Percentiles rank a stretch among this genome's conserved stretches.
Evolutionary conservation across 2,113 vertebrate species (phyloP).

Genomic region (Cyprinodon variegatus): DNA sequence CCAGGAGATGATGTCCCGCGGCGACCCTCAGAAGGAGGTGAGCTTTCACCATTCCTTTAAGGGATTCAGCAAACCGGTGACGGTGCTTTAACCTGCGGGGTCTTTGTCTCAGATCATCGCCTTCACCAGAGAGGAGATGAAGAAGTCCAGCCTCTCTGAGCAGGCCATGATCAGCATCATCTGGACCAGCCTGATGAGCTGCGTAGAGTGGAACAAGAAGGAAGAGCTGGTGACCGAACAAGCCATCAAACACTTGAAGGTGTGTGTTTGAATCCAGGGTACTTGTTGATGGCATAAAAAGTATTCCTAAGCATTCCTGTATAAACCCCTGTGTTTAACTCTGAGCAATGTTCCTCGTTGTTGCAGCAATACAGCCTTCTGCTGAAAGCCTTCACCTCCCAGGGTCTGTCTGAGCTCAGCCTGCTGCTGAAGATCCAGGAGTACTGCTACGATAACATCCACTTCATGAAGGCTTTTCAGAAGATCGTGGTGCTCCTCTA

Average conservation of each 20-base stretch:
- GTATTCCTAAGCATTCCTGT: too few species aligned
- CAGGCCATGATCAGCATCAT: constrained; percentile 93
- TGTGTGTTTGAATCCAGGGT: constrained; percentile 44
- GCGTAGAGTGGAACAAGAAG: constrained; percentile 99
- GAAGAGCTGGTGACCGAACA: constrained; percentile 99
- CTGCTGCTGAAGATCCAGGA: constrained; percentile 99
- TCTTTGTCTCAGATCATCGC: constrained; percentile 85
- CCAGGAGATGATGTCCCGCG: constrained; percentile 93
- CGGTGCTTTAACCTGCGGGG: not conserved
- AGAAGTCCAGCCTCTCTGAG: constrained; percentile 93
- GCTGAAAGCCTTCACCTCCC: constrained; percentile 97
- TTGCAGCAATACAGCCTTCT: constrained; percentile 98
- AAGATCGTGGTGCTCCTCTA: constrained; percentile 99
- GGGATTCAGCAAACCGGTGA: too few species aligned
- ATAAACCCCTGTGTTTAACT: too few species aligned
- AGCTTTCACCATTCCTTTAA: not conserved
- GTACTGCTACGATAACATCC: constrained; percentile 99
- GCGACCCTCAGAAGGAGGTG: constrained; percentile 95
- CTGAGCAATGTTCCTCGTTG: not conserved
- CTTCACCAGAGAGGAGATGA: constrained; percentile 97
- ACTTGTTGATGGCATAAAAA: too few species aligned
- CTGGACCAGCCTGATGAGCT: constrained; percentile 97
- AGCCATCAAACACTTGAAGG: constrained; percentile 99
- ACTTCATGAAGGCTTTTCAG: constrained; percentile 99
- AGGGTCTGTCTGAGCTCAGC: constrained; percentile 97